Conservation (phyloP, 2,888 invertebrate species). For the Nomada fabriciana region DNA sequence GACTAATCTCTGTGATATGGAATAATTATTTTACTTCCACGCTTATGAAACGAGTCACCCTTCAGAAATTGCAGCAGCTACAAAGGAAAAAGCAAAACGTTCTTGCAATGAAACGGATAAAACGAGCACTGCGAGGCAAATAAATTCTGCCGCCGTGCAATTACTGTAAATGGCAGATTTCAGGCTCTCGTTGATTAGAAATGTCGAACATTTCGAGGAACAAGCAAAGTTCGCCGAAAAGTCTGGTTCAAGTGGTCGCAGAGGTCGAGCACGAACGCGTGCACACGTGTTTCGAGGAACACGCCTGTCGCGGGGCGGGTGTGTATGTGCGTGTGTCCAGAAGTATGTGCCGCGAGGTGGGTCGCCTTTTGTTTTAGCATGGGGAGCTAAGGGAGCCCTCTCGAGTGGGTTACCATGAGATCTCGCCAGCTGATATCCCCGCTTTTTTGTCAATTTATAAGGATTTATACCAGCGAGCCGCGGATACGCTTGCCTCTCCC, state of each 20-base stretch:
- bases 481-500: conserved; percentile 65
- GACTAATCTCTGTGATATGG: too few relatives aligned
- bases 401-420: conserved; percentile 78
- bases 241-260: conserved; percentile 15
- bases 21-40: neutral
- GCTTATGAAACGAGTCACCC: too few relatives aligned
- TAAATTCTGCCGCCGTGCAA: neutral
- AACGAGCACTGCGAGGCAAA: too few relatives aligned
- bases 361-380: conserved; percentile 78
- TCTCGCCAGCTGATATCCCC: conserved; percentile 78
- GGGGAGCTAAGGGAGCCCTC: conserved; percentile 65
- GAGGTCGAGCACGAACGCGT: conserved; percentile 39
- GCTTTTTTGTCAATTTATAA: conserved; percentile 83
- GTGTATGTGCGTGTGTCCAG: conserved; percentile 40
- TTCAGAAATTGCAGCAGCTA: too few relatives aligned
- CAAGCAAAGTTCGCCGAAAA: conserved; percentile 13
- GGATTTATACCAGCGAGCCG: conserved; percentile 80
- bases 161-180: neutral
- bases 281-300: conserved; percentile 49
- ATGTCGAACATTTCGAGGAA: neutral
- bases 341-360: conserved; percentile 65
- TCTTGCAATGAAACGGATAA: too few relatives aligned
- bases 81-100: too few relatives aligned
- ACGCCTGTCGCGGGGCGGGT: conserved; percentile 7
- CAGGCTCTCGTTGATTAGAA: neutral